Percentiles rank a stretch among this genome's conserved stretches.
Evolutionary conservation across 2,888 invertebrate species (phyloP).

Genomic region (Melinopterus prodromus): DNA sequence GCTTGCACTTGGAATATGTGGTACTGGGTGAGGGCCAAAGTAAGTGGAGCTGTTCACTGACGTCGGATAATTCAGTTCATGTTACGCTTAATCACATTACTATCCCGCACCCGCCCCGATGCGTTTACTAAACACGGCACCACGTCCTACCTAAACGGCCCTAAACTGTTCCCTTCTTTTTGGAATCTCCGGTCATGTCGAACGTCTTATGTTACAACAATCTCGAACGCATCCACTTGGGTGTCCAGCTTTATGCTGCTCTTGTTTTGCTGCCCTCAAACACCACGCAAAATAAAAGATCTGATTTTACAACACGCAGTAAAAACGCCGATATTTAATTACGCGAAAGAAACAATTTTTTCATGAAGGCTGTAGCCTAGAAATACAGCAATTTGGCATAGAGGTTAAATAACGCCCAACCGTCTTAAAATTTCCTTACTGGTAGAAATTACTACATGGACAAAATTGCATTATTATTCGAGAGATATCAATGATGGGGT

Average conservation of each 20-base stretch:
- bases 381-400: too few species aligned
- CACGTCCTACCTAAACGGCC: not conserved
- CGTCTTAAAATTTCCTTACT: too few species aligned
- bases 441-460: too few species aligned
- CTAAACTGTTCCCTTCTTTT: slow-evolving; percentile 18
- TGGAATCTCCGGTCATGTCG: slow-evolving; percentile 28
- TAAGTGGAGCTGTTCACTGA: slow-evolving; percentile 40
- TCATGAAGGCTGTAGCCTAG: too few species aligned
- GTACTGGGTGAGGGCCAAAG: slow-evolving; percentile 31
- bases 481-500: too few species aligned
- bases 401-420: too few species aligned
- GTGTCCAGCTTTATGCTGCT: slow-evolving; percentile 30
- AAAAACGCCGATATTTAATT: too few species aligned
- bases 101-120: slow-evolving; percentile 19
- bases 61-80: slow-evolving; percentile 43
- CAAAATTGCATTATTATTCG: too few species aligned
- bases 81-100: slow-evolving; percentile 41
- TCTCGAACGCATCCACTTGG: slow-evolving; percentile 29
- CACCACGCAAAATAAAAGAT: not conserved
- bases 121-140: too few species aligned
- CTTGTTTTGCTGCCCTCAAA: slow-evolving; percentile 5
- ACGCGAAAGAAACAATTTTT: too few species aligned
- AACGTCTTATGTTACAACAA: slow-evolving; percentile 30
- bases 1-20: slow-evolving; percentile 32
- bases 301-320: too few species aligned